phyloP scores from a whole-genome alignment of 2,888 invertebrate species.

The Nyleta sp. region DNA sequence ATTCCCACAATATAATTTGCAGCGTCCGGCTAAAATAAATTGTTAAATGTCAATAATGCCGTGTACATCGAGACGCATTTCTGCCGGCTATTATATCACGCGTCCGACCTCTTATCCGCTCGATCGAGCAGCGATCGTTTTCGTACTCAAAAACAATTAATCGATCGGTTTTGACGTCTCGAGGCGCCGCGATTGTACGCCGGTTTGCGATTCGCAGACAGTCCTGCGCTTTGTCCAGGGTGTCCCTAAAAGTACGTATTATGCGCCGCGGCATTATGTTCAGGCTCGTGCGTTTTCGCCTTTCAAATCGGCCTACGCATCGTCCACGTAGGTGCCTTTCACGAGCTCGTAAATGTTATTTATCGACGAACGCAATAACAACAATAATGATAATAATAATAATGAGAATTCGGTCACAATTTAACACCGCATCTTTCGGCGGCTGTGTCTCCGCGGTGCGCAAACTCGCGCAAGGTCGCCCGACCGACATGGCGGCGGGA shows the following conservation, averaged over 20 bases:
- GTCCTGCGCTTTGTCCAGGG: conserved; percentile 6
- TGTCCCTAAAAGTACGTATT: conserved; percentile 52
- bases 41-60: conserved; percentile 52
- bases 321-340: conserved; percentile 59
- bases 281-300: conserved; percentile 55
- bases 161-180: conserved; percentile 34
- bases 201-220: conserved; percentile 18
- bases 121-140: conserved; percentile 22
- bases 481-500: too few species aligned
- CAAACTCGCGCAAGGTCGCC: conserved; percentile 9
- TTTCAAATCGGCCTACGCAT: conserved; percentile 64
- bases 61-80: conserved; percentile 18
- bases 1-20: conserved; percentile 47
- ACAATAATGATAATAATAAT: conserved; percentile 8
- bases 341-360: conserved; percentile 65
- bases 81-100: conserved; percentile 23
- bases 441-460: conserved; percentile 9
- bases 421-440: conserved; percentile 37
- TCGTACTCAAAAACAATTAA: conserved; percentile 33
- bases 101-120: conserved; percentile 14
- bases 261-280: conserved; percentile 28
- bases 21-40: conserved; percentile 38
- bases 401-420: conserved; percentile 54
- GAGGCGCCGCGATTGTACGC: conserved; percentile 31
- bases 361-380: conserved; percentile 39